Conservation (phyloP, 2,113 vertebrate genomes). For the Chionodraco myersi region DNA sequence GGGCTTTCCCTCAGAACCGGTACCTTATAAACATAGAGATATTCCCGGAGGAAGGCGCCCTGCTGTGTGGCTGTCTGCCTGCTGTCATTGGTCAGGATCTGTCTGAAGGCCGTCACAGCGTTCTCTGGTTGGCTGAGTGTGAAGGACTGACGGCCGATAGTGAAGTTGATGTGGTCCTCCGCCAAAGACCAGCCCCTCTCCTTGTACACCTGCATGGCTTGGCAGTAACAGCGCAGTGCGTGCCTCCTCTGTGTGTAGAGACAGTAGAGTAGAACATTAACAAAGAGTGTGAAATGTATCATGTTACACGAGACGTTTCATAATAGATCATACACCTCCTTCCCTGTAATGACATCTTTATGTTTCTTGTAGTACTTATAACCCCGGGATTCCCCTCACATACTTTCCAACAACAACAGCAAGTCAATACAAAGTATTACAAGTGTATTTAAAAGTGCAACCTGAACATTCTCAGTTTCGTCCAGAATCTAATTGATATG, state of each 20-base stretch:
- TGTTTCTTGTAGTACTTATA: neutral
- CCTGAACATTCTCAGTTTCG: no score
- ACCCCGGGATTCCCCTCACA: neutral
- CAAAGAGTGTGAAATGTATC: neutral
- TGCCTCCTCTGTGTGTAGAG: conserved; percentile 88
- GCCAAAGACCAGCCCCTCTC: conserved; percentile 97
- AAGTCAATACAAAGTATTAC: neutral
- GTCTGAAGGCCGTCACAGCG: conserved; percentile 92
- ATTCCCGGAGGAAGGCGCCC: conserved; percentile 95
- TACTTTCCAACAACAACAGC: neutral
- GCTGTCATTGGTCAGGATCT: conserved; percentile 96
- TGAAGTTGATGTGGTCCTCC: conserved; percentile 99
- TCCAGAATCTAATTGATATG: neutral
- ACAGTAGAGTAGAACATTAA: neutral
- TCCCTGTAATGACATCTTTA: neutral
- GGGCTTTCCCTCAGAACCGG: neutral
- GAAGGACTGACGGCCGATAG: conserved; percentile 96
- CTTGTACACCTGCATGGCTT: conserved; percentile 99
- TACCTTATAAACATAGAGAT: conserved; percentile 98
- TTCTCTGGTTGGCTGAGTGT: conserved; percentile 91
- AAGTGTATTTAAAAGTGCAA: no score
- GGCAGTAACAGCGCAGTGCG: conserved; percentile 96
- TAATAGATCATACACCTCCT: no score
- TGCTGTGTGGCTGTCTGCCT: conserved; percentile 94
- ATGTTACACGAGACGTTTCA: neutral